Base-by-base conservation (phyloP, 2,888 invertebrate species). In the Limnephilus marmoratus region DNA sequence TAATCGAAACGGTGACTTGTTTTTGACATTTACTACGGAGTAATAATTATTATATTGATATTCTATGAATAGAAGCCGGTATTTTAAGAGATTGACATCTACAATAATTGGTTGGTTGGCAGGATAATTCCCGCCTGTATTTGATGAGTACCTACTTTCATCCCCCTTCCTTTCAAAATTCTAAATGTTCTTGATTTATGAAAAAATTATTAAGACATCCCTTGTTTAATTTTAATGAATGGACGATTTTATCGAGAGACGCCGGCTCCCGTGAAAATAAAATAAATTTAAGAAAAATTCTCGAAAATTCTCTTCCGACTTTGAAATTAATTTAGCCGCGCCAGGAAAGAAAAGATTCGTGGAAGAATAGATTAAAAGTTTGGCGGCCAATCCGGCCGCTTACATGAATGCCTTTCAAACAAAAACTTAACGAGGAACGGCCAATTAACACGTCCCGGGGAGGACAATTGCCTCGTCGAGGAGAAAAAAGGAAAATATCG, bases 221-320 rank as follows among this genome's bases (percentile, higher is more conserved):
- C 41, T 37, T n/a, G 24, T 37, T 37, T 34, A 41, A 41, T 85
- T 85, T 41, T 37, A n/a, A 34, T 85, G 31, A 41, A 85, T 85
- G 31, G 37, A 41, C 34, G 85, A 24, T 37, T 41, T 85, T 85
- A 85, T 85, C 41, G 85, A 41, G 11, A 41, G 37, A 85, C 41
- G 85, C 37, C 15, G 24, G 41, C 41, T n/a, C 18, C 85, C 85
- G 37, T 85, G 68, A 41, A 41, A 41, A n/a, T 34, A 12, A 85
- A 41, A 85, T 85, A 68, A 68, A 68, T 85, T 85, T 85, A n/a
- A 2, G 85, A 85, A 41, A 85, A 85, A 41, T 41, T 24, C 85
- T 41, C 37, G 3, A n/a, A 37, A 85, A 85, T 31, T 85, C 24
- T 85, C 34, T 41, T 12, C 18, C 18, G 41, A 85, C 34, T 85